These are phyloP conservation scores for Dryobotodes eremita DNA, from an alignment of 2,888 invertebrate species.

Conservation along the genomic window DNA sequence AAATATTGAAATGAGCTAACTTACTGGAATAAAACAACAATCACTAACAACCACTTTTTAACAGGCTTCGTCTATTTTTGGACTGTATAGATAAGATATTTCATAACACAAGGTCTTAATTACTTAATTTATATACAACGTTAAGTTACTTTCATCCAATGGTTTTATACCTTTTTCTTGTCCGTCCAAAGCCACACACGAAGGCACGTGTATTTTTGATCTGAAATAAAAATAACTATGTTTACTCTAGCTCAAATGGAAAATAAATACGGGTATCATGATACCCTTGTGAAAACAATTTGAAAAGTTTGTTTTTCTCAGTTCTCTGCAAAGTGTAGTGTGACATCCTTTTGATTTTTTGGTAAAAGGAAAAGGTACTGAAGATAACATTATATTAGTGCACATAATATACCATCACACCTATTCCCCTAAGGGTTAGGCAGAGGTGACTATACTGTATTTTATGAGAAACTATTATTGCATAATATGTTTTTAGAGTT, in stretches of 20 bases:
- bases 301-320: conserved; percentile 58
- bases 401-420: neutral
- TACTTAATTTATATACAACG: conserved; percentile 36
- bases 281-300: conserved; percentile 64
- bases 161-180: conserved; percentile 65
- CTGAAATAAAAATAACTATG: conserved; percentile 68
- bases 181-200: conserved; percentile 70
- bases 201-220: conserved; percentile 72
- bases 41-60: neutral
- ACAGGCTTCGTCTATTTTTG: neutral
- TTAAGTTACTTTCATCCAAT: conserved; percentile 29
- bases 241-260: conserved; percentile 69
- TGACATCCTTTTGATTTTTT: conserved; percentile 44
- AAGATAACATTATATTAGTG: neutral
- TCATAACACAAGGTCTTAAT: conserved; percentile 4
- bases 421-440: neutral
- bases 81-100: neutral
- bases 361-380: neutral
- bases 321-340: conserved; percentile 41
- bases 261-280: conserved; percentile 67
- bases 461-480: neutral
- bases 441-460: neutral
- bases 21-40: neutral
- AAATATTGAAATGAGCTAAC: neutral
- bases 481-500: neutral